Base-by-base conservation (phyloP, 2,113 vertebrate species). In the Ellobius talpinus region DNA sequence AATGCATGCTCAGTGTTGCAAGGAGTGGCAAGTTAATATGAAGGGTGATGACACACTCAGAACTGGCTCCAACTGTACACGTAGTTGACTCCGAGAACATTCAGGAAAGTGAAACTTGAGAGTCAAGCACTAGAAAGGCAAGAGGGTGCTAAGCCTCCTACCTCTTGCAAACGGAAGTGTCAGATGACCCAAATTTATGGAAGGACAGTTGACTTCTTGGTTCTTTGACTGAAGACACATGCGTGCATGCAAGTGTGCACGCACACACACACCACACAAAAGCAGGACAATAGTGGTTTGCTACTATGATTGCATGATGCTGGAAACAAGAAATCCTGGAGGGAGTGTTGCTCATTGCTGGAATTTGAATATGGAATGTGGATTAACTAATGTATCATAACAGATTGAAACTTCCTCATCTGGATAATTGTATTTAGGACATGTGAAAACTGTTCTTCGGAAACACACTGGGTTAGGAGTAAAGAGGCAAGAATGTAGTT, bases 391-490 rank as follows among this genome's bases (percentile, higher is more conserved):
- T 74, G 42, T n/a, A 65, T 23, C 66, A 16, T 39, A 42, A 42
- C 14, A 55, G 2, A 58, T 50, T 85, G 87, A 68, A 89, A 70
- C 55, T 70, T 39, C 11, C 63, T 63, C 10, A 70, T 77, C 91
- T 87, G 82, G 14, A 52, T 65, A 61, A 66, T 4, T 39, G 55
- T 26, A 84, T 63, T 84, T 42, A 84, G n/a, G 58, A 84, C n/a
- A 45, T 45, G 26, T 45, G 81, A 79, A 81, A 65, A n/a, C 33
- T 77, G 10, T 94, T 91, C 58, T 96, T 82, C 90, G 39, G 70
- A 96, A 95, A 72, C 36, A 93, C 4, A 36, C 21, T 88, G 63
- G 70, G 63, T 95, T 87, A 77, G 39, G 61, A 33, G 96, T 68
- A 42, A 88, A 76, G 17, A 91, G 24, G 39, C n/a, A 70, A 52